These are phyloP conservation scores for Ectobius pallidus DNA, from an alignment of 2,888 invertebrate genomes.

Conservation along the genomic window DNA sequence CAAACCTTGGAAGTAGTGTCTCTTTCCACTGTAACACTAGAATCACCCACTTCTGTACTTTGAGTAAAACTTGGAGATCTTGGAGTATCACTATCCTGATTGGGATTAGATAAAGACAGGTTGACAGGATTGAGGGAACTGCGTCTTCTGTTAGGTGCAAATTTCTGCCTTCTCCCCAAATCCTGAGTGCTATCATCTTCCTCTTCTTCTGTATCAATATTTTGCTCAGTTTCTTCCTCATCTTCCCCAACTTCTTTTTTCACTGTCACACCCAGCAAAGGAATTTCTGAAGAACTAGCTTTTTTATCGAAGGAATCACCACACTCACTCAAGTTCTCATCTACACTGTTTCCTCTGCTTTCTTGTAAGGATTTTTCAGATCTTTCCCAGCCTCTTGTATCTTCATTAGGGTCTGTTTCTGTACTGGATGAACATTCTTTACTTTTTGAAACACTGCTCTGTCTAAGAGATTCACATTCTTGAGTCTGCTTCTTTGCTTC, in stretches of 20 bases:
- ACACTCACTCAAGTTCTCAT: slow-evolving; percentile 11
- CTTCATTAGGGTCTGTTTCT: slow-evolving; percentile 56
- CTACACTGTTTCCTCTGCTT: slow-evolving; percentile 7
- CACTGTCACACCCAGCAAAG: neutral
- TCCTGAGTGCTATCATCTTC: neutral
- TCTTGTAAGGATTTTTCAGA: slow-evolving; percentile 52
- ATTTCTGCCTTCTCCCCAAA: slow-evolving; percentile 46
- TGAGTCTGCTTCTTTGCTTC: neutral
- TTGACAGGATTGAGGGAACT: slow-evolving; percentile 85
- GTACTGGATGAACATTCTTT: too few species aligned
- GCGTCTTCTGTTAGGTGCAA: slow-evolving; percentile 54
- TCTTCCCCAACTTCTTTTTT: slow-evolving; percentile 58
- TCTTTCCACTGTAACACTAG: neutral
- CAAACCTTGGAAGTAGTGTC: slow-evolving; percentile 17
- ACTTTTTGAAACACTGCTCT: too few species aligned
- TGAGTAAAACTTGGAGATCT: neutral
- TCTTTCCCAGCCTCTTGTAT: slow-evolving; percentile 61
- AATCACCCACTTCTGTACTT: neutral
- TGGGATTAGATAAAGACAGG: slow-evolving; percentile 61
- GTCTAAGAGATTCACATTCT: slow-evolving; percentile 3
- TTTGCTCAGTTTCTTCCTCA: slow-evolving; percentile 58
- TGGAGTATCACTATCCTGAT: slow-evolving; percentile 40
- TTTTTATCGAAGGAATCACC: neutral
- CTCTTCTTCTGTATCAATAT: slow-evolving; percentile 57
- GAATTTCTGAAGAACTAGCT: neutral